A percentile compares a stretch with the other conserved stretches of the same genome.
These are phyloP conservation scores for Adelphocoris suturalis DNA, from an alignment of 2,888 invertebrate species.

Conservation along the genomic window DNA sequence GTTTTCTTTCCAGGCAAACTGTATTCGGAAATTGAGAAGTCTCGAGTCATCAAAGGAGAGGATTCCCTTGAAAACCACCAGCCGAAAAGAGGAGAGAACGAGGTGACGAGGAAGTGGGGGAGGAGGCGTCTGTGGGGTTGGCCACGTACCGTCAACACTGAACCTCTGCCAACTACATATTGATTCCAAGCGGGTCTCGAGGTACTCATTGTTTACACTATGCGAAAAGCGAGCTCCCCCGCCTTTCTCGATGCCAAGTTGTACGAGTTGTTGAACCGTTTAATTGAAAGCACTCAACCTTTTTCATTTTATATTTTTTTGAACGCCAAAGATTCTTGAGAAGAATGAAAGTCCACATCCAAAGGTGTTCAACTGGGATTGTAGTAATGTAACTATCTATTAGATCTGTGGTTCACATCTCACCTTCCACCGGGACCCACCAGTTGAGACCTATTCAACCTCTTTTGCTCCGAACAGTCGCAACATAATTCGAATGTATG, in stretches of 20 bases:
- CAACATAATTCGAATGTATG: no score
- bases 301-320: background rate
- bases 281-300: slow-evolving; percentile 65
- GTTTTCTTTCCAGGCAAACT: slow-evolving; percentile 38
- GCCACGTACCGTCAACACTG: slow-evolving; percentile 63
- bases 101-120: background rate
- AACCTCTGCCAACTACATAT: slow-evolving; percentile 69
- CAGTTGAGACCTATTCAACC: no score
- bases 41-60: slow-evolving; percentile 61
- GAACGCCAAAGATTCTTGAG: background rate
- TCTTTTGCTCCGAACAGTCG: no score
- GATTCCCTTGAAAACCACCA: background rate
- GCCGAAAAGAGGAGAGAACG: background rate
- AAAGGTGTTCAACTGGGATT: background rate
- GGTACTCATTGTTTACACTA: slow-evolving; percentile 69
- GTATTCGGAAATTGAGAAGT: slow-evolving; percentile 68
- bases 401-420: no score
- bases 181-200: slow-evolving; percentile 66
- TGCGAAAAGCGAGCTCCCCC: slow-evolving; percentile 2
- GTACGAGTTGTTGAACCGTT: slow-evolving; percentile 56
- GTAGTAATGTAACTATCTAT: no score
- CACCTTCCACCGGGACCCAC: no score
- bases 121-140: slow-evolving; percentile 38
- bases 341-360: background rate
- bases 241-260: slow-evolving; percentile 57